Evolutionary conservation across 1,140 invertebrate species (phyloP), one percentile per base, ranked within the genome.

Genomic region (Andrena cerasifolii): DNA sequence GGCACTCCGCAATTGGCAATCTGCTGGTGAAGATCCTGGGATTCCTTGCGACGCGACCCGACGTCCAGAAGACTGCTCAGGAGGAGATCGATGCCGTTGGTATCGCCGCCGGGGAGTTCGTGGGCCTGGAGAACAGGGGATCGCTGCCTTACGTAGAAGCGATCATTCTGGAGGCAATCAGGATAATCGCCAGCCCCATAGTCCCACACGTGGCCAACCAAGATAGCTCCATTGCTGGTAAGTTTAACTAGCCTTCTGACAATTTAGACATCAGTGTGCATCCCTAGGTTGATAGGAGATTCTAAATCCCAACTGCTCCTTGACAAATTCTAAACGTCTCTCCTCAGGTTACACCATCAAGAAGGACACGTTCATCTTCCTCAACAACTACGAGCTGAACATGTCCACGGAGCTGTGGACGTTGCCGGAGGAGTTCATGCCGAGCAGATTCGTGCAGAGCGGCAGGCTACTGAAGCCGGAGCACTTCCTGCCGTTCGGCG

Each of bases 311-410:
- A 10, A 40, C 36, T 40, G n/a, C n/a, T n/a, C n/a, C n/a, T n/a
- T n/a, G n/a, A n/a, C 36, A 5, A 40, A 40, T 40, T 10, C 0
- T 4, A n/a, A 43, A 49, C 43, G 28, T 61, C 6, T 21, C 12
- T 49, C 4, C 43, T 14, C 78, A 92, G 91, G 96, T 24, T 98
- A 94, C 89, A 93, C 93, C 28, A 94, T 98, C 0, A 94, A 95
- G 47, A 96, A 96, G 87, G 96, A 96, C 24, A 97, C 97, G 0
- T 94, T 98, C 49, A 94, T 98, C 1, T 97, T 98, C 85, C 94
- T 98, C 36, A 98, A 98, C 87, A 98, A 97, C 78, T 97, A 97
- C 89, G 95, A 97, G 54, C 88, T 98, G 24, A 97, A 98, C 88
- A 96, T 95, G 87, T 96, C 95, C 16, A 91, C 94, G 0, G 93